Conservation (phyloP, 2,888 invertebrate species). For the Macropis europaea region DNA sequence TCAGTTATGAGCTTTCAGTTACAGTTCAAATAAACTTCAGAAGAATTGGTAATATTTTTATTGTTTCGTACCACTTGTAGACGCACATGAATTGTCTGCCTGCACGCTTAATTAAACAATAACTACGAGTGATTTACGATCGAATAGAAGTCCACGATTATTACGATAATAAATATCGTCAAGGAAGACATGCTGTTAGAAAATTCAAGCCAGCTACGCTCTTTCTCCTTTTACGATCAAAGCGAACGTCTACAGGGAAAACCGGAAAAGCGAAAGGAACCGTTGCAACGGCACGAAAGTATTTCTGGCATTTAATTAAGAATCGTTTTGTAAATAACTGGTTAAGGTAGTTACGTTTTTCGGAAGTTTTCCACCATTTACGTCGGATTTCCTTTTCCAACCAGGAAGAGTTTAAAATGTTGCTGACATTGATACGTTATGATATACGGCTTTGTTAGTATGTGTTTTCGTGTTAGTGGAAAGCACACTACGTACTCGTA, state of each 20-base stretch:
- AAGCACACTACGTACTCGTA: too few relatives aligned
- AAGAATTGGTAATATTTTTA: neutral
- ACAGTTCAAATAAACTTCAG: too few relatives aligned
- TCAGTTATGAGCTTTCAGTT: too few relatives aligned
- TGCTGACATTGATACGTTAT: neutral
- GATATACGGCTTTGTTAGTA: too few relatives aligned
- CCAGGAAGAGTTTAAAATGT: conserved; percentile 17
- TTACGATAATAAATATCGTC: conserved; percentile 3
- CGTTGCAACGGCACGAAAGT: conserved; percentile 29
- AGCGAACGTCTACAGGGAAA: conserved; percentile 40
- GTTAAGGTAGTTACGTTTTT: conserved; percentile 51
- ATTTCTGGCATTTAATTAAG: conserved; percentile 49
- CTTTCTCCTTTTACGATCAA: conserved; percentile 42
- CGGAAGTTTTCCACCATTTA: conserved; percentile 22
- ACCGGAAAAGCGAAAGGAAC: conserved; percentile 61
- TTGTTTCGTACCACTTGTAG: neutral
- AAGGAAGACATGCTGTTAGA: conserved; percentile 20
- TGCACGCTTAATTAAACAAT: neutral
- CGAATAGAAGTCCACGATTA: neutral
- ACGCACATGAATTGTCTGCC: neutral
- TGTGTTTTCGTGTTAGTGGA: too few relatives aligned
- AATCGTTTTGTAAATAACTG: conserved; percentile 39
- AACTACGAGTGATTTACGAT: neutral
- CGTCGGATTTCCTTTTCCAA: conserved; percentile 31
- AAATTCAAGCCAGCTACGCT: conserved; percentile 17